Percentiles rank a stretch among this genome's conserved stretches.
Conservation (phyloP, 2,797 vertebrate species). For the Pelochelys cantorii region DNA sequence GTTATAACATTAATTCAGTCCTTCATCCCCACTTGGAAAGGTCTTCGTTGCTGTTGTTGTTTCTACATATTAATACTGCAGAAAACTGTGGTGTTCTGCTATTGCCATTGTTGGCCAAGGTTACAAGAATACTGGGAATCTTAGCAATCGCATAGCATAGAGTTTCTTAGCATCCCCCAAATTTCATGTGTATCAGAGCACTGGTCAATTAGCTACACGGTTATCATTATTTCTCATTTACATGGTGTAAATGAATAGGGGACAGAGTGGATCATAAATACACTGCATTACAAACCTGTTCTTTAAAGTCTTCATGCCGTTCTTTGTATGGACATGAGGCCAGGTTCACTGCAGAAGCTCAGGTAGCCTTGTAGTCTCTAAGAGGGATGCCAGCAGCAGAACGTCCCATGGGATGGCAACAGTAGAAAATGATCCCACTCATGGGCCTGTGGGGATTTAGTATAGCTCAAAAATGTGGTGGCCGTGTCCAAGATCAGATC, state of each 20-base stretch:
- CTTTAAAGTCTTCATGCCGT: constrained; percentile 20
- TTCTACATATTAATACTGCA: neutral
- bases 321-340: neutral
- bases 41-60: neutral
- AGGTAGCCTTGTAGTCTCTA: neutral
- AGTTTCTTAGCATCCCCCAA: neutral
- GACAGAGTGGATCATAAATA: neutral
- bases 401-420: neutral
- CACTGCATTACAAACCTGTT: neutral
- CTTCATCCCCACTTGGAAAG: neutral
- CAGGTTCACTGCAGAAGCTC: constrained; percentile 7
- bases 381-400: neutral
- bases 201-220: constrained; percentile 15
- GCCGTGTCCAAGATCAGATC: neutral
- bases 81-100: neutral
- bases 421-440: fast-evolving
- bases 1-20: neutral
- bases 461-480: neutral
- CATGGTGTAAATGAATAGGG: neutral
- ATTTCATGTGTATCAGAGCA: neutral
- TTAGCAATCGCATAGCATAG: neutral
- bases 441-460: neutral
- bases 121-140: neutral
- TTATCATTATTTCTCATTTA: constrained; percentile 39
- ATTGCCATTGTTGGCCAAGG: neutral